phyloP scores from a whole-genome alignment of 64 coral and sea anemone genomes.

The Acropora tenuis region DNA sequence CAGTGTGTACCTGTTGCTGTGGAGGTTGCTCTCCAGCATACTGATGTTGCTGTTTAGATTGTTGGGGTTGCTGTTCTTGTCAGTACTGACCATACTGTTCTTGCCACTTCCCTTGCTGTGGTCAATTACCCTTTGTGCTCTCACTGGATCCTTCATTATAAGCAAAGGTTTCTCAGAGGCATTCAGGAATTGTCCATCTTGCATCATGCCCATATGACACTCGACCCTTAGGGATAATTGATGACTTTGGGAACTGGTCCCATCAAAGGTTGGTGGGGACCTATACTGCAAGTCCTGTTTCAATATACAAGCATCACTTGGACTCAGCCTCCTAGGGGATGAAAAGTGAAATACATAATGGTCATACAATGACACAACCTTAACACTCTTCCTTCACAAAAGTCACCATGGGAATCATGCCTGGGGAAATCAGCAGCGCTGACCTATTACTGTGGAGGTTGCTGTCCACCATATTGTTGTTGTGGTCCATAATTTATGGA shows the following conservation, averaged over 20 bases:
- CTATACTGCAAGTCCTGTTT: too few species aligned
- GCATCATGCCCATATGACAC: conserved; percentile 97
- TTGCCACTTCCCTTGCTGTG: background rate
- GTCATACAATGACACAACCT: too few species aligned
- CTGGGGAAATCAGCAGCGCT: background rate
- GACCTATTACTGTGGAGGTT: conserved; percentile 20
- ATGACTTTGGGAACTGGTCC: too few species aligned
- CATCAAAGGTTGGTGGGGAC: too few species aligned
- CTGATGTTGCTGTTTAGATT: background rate
- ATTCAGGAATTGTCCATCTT: conserved; percentile 94
- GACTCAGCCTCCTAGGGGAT: too few species aligned
- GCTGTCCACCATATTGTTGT: conserved; percentile 43
- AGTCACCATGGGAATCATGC: too few species aligned
- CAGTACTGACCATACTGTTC: background rate
- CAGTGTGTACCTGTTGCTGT: too few species aligned
- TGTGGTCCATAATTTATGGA: conserved; percentile 59
- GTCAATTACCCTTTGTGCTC: too few species aligned
- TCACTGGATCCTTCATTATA: conserved; percentile 76
- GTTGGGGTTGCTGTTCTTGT: conserved; percentile 33
- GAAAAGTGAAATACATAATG: too few species aligned
- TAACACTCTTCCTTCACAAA: too few species aligned
- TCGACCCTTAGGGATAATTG: conserved; percentile 30
- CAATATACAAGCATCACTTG: too few species aligned
- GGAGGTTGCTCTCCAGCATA: background rate
- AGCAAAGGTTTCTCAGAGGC: conserved; percentile 92